phyloP scores from a whole-genome alignment of 2,113 vertebrate species.

The Forbesichthys agassizii region DNA sequence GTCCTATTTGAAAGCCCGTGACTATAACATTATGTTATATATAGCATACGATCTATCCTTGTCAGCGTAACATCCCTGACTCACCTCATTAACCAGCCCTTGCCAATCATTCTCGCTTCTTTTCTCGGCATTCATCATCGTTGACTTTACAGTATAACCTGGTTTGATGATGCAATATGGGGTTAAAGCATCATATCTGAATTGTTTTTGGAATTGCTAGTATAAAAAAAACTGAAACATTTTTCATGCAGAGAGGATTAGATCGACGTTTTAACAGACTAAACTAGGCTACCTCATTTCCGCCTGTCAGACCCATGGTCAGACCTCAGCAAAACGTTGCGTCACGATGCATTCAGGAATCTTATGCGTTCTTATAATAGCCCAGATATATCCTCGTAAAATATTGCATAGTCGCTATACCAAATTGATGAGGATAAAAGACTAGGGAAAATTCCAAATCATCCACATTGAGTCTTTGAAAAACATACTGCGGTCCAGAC shows the following conservation, averaged over 20 bases:
- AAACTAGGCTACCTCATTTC: conserved; percentile 47
- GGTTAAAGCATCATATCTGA: background rate
- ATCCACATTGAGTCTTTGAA: too few species aligned
- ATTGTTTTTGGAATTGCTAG: background rate
- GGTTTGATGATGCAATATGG: background rate
- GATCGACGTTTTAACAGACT: background rate
- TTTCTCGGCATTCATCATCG: conserved; percentile 76
- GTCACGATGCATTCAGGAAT: conserved; percentile 27
- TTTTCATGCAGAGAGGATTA: conserved; percentile 43
- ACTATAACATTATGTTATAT: background rate
- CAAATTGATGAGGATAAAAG: too few species aligned
- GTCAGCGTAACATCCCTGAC: conserved; percentile 38
- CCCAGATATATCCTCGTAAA: too few species aligned
- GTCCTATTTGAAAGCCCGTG: background rate
- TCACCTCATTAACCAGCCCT: conserved; percentile 91
- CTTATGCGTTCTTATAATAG: background rate
- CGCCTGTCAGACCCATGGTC: background rate
- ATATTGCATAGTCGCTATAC: too few species aligned
- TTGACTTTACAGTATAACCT: background rate
- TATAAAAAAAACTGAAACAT: conserved; percentile 9
- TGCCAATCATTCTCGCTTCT: conserved; percentile 92
- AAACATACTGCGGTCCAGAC: too few species aligned
- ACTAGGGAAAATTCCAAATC: too few species aligned
- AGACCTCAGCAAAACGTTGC: conserved; percentile 32
- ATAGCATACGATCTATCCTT: background rate